Evolutionary conservation across 2,113 vertebrate genomes (phyloP).

Genomic region (Catharus fuscescens): DNA sequence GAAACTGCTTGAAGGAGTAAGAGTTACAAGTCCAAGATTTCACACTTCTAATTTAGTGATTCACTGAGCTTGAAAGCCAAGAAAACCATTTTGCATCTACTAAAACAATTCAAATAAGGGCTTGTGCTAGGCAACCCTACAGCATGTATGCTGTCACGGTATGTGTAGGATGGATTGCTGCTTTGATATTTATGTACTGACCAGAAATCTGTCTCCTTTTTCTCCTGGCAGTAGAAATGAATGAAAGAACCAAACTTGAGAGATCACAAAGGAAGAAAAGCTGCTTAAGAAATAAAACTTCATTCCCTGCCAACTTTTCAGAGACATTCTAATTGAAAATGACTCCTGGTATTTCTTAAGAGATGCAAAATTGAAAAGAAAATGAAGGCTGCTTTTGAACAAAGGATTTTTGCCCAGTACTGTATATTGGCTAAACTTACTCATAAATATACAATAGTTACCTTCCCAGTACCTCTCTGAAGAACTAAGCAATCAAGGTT

Average conservation of each 20-base stretch:
- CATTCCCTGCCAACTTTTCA: conserved; percentile 47
- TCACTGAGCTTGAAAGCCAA: not conserved
- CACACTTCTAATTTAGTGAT: not conserved
- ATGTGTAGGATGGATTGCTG: not conserved
- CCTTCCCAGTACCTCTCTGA: not conserved
- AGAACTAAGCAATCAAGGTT: conserved; percentile 10
- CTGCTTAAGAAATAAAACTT: conserved; percentile 56
- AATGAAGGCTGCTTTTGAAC: conserved; percentile 56
- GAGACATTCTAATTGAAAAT: conserved; percentile 62
- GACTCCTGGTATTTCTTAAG: conserved; percentile 56
- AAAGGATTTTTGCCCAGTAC: conserved; percentile 34
- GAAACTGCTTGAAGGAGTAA: not conserved
- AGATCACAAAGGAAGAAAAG: conserved; percentile 57
- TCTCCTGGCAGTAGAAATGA: conserved; percentile 29
- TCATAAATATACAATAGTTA: not conserved
- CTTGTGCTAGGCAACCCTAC: not conserved
- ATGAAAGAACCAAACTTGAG: conserved; percentile 36
- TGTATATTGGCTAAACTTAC: conserved; percentile 2
- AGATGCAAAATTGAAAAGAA: conserved; percentile 44
- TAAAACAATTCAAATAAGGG: not conserved
- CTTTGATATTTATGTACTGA: not conserved
- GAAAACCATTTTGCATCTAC: not conserved
- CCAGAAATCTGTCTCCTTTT: conserved; percentile 24
- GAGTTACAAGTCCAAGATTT: not conserved
- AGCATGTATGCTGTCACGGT: not conserved